Evolutionary conservation across 2,888 invertebrate species (phyloP), one percentile per base, ranked within the genome.

Genomic region (Amorpha juglandis): DNA sequence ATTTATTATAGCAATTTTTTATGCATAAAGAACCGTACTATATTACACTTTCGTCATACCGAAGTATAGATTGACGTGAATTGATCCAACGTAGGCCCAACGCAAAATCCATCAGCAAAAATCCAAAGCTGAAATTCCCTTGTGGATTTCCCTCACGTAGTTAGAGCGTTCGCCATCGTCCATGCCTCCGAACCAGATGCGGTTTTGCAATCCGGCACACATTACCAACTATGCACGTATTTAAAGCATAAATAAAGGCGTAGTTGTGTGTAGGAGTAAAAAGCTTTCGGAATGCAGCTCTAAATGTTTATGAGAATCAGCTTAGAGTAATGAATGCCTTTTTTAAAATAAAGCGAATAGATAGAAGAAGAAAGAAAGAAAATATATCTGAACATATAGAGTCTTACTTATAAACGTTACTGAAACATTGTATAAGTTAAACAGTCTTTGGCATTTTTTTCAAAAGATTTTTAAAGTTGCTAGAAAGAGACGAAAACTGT

Each of bases 121-220:
- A 64, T 64, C 52, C 53, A 53, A 47, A 64, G 42, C 55, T 53
- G 33, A 55, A 64, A 64, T 48, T 33, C 63, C 33, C 52, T 66
- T 66, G 53, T 27, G 66, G 11, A 66, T 66, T 66, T 53, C 51
- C 52, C 62, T 66, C 66, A 66, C 66, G 66, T 66, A 63, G 33
- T 47, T 63, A 66, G 48, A 63, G 47, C 65, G 0, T 67, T 50
- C 35, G 21, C 38, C 62, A 65, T 45, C 53, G 67, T 45, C 53
- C 64, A 48, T 27, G 63, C 63, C 65, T 68, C 63, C 55, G 19
- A 63, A 66, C 68, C 67, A 65, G 55, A 55, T 70, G 71, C 62
- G 71, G 71, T 70, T 70, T 71, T 51, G 71, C 70, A 69, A 71
- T 71, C 68, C 67, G 52, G 65, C 35, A 65, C 65, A 48, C 63